Percentiles rank a stretch among this genome's conserved stretches.
These are phyloP conservation scores for Pachymerium ferrugineum DNA, from an alignment of 2,888 invertebrate species.

Conservation along the genomic window DNA sequence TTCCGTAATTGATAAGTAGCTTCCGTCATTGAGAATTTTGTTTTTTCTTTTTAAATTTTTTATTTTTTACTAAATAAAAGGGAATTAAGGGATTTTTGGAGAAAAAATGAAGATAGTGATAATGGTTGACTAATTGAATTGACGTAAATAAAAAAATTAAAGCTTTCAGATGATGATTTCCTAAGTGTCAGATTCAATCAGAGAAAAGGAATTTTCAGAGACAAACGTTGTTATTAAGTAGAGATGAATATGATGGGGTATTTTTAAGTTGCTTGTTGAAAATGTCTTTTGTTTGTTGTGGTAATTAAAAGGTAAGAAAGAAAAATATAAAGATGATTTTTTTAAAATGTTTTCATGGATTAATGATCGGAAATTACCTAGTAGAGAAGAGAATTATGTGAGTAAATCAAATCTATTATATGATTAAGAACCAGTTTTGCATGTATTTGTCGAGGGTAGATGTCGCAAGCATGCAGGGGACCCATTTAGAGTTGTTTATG, in stretches of 20 bases:
- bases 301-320: too few species aligned
- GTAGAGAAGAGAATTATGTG: neutral
- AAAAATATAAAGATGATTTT: too few species aligned
- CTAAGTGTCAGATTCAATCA: slow-evolving; percentile 3
- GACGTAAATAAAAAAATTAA: neutral
- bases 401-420: neutral
- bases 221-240: neutral
- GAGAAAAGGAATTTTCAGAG: slow-evolving; percentile 10
- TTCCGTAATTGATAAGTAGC: slow-evolving; percentile 1
- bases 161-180: slow-evolving; percentile 12
- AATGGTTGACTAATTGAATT: slow-evolving; percentile 8
- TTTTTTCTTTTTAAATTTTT: neutral
- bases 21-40: neutral
- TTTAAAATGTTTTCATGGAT: too few species aligned
- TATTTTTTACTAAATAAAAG: neutral
- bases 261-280: slow-evolving; percentile 9
- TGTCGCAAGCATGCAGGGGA: neutral
- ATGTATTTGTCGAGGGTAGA: neutral
- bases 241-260: neutral
- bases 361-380: too few species aligned
- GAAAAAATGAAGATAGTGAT: neutral
- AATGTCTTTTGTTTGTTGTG: too few species aligned
- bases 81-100: too few species aligned
- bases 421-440: too few species aligned
- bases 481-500: neutral